A percentile compares a stretch with the other conserved stretches of the same genome.
Evolutionary conservation across 1,140 invertebrate genomes (phyloP).

Genomic region (Drosophila lini): DNA sequence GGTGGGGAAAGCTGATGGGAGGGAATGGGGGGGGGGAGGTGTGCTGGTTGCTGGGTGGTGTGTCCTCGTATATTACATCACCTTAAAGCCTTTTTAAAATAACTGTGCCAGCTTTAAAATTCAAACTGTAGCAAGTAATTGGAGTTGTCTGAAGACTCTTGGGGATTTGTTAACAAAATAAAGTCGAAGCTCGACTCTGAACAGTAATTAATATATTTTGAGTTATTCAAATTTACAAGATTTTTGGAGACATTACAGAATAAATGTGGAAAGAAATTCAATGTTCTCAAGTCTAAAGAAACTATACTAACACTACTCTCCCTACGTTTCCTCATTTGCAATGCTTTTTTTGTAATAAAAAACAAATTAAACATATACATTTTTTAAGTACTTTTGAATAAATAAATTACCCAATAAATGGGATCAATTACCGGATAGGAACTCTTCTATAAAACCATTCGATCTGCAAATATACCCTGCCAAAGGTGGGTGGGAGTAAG

Average conservation of each 20-base stretch:
- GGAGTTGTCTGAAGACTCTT: neutral
- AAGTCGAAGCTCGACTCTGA: neutral
- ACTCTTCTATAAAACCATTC: constrained; percentile 1
- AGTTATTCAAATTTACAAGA: neutral
- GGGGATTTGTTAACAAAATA: neutral
- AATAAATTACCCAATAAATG: neutral
- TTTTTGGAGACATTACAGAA: neutral
- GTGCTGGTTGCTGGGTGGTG: neutral
- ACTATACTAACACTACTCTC: neutral
- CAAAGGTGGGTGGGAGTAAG: neutral
- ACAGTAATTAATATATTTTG: neutral
- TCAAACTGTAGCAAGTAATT: neutral
- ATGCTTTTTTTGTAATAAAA: too few relatives aligned
- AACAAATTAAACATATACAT: too few relatives aligned
- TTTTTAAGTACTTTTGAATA: neutral
- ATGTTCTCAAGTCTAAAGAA: neutral
- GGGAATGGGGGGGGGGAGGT: neutral
- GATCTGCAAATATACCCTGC: constrained; percentile 2
- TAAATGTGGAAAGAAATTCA: neutral
- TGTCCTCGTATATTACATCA: neutral
- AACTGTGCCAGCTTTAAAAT: constrained; percentile 12
- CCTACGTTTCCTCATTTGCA: neutral
- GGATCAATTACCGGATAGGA: neutral
- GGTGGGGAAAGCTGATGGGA: neutral
- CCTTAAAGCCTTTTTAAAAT: constrained; percentile 1